phyloP scores from a whole-genome alignment of 2,797 vertebrate genomes.

The Pristis pectinata region DNA sequence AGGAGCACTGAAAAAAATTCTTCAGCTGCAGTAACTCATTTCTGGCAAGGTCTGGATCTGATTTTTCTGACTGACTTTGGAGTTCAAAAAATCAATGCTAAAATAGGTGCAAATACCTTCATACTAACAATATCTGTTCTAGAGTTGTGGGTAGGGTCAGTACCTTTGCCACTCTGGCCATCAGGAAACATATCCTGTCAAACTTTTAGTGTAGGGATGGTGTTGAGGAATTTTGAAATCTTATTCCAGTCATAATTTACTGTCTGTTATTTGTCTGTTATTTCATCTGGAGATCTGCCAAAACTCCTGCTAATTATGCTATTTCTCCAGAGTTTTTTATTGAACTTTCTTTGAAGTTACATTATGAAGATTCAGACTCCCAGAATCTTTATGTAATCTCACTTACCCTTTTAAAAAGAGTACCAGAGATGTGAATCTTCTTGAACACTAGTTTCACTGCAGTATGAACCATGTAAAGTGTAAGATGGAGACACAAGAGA shows the following conservation, averaged over 20 bases:
- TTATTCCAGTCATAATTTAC: not conserved
- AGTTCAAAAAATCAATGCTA: not conserved
- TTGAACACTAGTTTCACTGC: not conserved
- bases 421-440: not conserved
- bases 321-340: not conserved
- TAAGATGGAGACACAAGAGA: too few species aligned
- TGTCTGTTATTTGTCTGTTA: not conserved
- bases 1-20: not conserved
- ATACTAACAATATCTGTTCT: not conserved
- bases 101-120: not conserved
- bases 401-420: not conserved
- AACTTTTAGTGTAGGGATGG: not conserved
- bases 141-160: not conserved
- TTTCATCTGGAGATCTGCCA: not conserved
- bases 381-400: not conserved
- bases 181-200: not conserved
- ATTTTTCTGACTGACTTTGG: not conserved
- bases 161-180: not conserved
- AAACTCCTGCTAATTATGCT: not conserved
- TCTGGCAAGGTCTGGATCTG: not conserved
- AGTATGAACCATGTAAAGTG: not conserved
- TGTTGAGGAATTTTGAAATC: not conserved
- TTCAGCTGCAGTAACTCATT: not conserved
- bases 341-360: not conserved
- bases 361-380: too few species aligned